Conservation (phyloP, 2,113 vertebrate genomes). For the Dinomys branickii region DNA sequence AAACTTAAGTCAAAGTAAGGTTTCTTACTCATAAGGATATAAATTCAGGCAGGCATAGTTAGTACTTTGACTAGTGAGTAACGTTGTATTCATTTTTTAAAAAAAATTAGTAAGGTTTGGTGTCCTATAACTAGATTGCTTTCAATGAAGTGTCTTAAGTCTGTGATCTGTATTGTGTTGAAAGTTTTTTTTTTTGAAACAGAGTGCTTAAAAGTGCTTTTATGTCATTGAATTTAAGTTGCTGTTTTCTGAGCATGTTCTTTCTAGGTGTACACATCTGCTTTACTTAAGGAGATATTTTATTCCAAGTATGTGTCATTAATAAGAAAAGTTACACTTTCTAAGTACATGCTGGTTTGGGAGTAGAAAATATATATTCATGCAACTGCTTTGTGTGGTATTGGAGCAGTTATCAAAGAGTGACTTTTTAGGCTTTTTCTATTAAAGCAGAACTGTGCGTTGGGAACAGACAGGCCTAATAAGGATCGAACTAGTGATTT, state of each 20-base stretch:
- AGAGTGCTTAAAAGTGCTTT: background rate
- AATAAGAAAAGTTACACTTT: constrained; percentile 20
- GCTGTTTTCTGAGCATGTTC: constrained; percentile 31
- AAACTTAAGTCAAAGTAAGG: constrained; percentile 20
- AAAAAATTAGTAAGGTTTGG: background rate
- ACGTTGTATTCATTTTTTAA: constrained; percentile 18
- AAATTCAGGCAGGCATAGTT: constrained; percentile 10
- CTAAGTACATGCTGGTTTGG: background rate
- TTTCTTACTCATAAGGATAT: background rate
- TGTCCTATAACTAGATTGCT: background rate
- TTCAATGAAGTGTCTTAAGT: background rate
- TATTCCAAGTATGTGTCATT: background rate
- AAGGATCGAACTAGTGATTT: background rate
- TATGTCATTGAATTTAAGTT: constrained; percentile 35
- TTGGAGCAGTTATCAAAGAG: background rate
- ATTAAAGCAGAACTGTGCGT: background rate
- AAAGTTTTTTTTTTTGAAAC: constrained; percentile 28
- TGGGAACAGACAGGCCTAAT: background rate
- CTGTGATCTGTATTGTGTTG: background rate
- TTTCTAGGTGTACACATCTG: background rate
- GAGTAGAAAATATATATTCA: background rate
- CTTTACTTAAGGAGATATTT: background rate
- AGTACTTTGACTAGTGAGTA: constrained; percentile 46
- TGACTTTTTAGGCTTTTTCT: background rate
- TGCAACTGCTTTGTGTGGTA: background rate